Percentiles rank a stretch among this genome's conserved stretches.
These are phyloP conservation scores for Tympanuchus pallidicinctus DNA, from an alignment of 2,113 vertebrate genomes.

Conservation along the genomic window DNA sequence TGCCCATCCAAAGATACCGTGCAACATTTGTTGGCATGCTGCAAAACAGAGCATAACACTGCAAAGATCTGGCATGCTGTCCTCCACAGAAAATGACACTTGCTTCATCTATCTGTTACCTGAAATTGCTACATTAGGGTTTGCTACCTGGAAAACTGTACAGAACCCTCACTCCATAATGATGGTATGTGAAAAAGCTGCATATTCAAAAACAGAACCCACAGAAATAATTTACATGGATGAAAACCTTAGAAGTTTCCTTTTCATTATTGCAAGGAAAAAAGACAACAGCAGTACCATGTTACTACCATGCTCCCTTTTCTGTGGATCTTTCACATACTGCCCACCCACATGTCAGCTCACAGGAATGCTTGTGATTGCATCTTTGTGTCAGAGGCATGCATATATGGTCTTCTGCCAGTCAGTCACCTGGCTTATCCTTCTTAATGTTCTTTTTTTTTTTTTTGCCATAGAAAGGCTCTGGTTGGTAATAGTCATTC, in stretches of 20 bases:
- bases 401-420: not conserved
- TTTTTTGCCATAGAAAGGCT: not conserved
- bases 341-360: not conserved
- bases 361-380: not conserved
- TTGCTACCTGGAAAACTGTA: not conserved
- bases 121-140: not conserved
- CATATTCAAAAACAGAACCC: not conserved
- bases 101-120: not conserved
- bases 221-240: not conserved
- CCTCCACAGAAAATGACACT: not conserved
- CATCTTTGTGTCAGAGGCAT: not conserved
- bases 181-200: not conserved
- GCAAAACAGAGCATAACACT: not conserved
- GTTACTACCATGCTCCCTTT: not conserved
- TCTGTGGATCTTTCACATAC: not conserved
- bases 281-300: not conserved
- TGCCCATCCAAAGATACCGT: not conserved
- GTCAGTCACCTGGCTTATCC: not conserved
- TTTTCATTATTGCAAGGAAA: rapidly evolving
- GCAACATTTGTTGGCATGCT: not conserved
- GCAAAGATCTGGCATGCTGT: not conserved
- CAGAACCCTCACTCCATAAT: not conserved
- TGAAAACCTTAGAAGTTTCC: not conserved
- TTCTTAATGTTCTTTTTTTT: not conserved
- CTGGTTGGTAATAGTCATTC: not conserved